Evolutionary conservation across 92 coral and sea anemone genomes (phyloP).

Genomic region (Nematostella vectensis): DNA sequence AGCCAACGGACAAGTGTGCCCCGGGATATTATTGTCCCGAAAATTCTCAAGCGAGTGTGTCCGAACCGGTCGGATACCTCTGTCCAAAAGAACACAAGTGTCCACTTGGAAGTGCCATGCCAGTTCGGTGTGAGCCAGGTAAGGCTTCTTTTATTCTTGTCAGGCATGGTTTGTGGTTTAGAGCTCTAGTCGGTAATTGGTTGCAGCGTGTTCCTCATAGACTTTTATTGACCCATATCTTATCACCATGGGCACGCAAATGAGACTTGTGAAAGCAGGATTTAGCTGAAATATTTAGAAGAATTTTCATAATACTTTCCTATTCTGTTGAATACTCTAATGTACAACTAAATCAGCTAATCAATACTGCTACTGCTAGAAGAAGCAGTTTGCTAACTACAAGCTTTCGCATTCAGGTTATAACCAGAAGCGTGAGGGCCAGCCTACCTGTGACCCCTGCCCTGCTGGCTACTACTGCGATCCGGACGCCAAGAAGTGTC

Average conservation of each 20-base stretch:
- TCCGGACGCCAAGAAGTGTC: constrained; percentile 57
- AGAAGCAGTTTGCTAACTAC: no score
- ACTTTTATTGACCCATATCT: no score
- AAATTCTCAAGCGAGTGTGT: constrained; percentile 75
- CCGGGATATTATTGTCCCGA: constrained; percentile 86
- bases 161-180: no score
- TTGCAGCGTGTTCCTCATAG: no score
- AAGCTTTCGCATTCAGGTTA: constrained; percentile 25
- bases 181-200: no score
- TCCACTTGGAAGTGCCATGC: constrained; percentile 72
- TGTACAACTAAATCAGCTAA: no score
- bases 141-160: neutral
- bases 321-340: no score
- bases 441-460: constrained; percentile 59
- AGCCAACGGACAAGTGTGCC: constrained; percentile 65
- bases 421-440: constrained; percentile 35
- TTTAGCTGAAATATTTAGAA: no score
- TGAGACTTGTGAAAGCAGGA: no score
- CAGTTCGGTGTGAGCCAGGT: constrained; percentile 71
- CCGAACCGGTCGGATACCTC: constrained; percentile 58
- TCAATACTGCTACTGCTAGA: no score
- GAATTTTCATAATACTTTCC: no score
- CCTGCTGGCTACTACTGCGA: constrained; percentile 89
- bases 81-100: constrained; percentile 82
- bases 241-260: no score